These are phyloP conservation scores for Drosophila parvula DNA, from an alignment of 1,140 invertebrate species.

Conservation along the genomic window DNA sequence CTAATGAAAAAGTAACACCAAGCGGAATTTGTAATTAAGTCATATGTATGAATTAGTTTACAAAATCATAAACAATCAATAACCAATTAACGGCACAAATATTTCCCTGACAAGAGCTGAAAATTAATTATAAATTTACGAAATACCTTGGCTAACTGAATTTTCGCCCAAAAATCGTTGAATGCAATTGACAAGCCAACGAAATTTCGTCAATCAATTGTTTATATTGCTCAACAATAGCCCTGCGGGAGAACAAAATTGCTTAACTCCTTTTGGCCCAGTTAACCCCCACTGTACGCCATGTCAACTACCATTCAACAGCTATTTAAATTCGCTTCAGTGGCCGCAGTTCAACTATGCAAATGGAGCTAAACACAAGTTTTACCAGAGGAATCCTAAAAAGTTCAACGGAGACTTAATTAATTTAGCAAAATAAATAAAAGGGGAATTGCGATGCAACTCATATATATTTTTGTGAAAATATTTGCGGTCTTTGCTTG, in stretches of 20 bases:
- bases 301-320: conserved; percentile 45
- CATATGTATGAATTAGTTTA: too few species aligned
- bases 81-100: not conserved
- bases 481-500: conserved; percentile 40
- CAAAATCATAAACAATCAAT: too few species aligned
- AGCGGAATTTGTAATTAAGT: too few species aligned
- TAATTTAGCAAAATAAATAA: conserved; percentile 24
- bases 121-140: conserved; percentile 4
- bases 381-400: not conserved
- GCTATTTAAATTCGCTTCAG: conserved; percentile 59
- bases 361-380: conserved; percentile 8
- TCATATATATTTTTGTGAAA: conserved; percentile 29
- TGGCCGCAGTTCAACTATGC: conserved; percentile 30
- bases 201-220: conserved; percentile 25
- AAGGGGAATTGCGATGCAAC: conserved; percentile 6
- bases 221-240: conserved; percentile 4
- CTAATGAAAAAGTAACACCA: too few species aligned
- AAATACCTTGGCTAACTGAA: not conserved
- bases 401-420: conserved; percentile 18
- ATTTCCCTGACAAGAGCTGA: not conserved
- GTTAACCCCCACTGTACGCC: not conserved
- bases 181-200: not conserved
- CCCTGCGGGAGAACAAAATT: not conserved
- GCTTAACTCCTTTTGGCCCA: conserved; percentile 9
- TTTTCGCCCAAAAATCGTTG: not conserved